Evolutionary conservation across 1,140 invertebrate species (phyloP).

Genomic region (Drusus annulatus): DNA sequence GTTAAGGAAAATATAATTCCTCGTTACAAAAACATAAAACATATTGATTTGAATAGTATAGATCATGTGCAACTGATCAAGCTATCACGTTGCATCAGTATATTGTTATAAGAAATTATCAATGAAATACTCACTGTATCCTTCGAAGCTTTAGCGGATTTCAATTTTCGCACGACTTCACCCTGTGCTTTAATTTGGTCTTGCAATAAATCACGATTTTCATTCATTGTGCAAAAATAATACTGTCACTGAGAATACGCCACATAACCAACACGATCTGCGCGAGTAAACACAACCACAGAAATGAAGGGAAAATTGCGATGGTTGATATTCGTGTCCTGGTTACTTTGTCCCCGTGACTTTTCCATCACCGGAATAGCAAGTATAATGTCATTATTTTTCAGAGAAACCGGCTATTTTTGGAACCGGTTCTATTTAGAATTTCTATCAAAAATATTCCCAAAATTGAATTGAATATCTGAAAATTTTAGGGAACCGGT

Average conservation of each 20-base stretch:
- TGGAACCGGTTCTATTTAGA: too few relatives aligned
- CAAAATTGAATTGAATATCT: too few relatives aligned
- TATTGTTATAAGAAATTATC: neutral
- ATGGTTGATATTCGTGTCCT: too few relatives aligned
- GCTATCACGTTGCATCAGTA: slow-evolving; percentile 17
- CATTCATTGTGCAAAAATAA: slow-evolving; percentile 44
- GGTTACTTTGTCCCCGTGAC: too few relatives aligned
- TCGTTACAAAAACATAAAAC: neutral
- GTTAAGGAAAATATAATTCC: too few relatives aligned
- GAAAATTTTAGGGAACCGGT: too few relatives aligned
- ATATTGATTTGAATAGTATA: neutral
- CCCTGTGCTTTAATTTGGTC: slow-evolving; percentile 51
- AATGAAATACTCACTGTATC: slow-evolving; percentile 42
- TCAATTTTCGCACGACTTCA: slow-evolving; percentile 53
- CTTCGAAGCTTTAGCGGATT: slow-evolving; percentile 39
- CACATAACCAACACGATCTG: slow-evolving; percentile 33
- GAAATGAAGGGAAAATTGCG: slow-evolving; percentile 4
- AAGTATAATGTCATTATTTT: too few relatives aligned
- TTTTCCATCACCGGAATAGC: too few relatives aligned
- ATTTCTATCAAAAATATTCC: too few relatives aligned
- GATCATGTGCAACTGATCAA: neutral
- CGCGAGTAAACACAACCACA: slow-evolving; percentile 13
- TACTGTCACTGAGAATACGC: slow-evolving; percentile 2
- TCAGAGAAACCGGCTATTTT: too few relatives aligned
- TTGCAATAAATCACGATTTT: slow-evolving; percentile 45